A percentile compares a stretch with the other conserved stretches of the same genome.
These are phyloP conservation scores for Metaphire vulgaris DNA, from an alignment of 1,140 invertebrate species.

Conservation along the genomic window DNA sequence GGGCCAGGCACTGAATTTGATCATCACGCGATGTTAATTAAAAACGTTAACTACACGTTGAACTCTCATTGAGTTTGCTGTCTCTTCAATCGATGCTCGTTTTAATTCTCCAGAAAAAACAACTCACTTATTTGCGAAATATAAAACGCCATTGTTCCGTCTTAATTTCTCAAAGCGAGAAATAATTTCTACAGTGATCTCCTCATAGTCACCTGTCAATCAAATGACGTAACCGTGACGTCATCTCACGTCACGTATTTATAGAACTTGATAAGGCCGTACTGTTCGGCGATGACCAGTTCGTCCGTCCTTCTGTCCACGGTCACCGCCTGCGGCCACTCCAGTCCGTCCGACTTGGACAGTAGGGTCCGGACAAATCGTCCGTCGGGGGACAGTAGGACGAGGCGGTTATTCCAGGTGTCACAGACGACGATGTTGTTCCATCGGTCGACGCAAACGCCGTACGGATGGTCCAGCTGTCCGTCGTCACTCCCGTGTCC, in stretches of 20 bases:
- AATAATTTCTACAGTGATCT: no score
- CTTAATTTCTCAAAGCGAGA: no score
- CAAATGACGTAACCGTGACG: neutral
- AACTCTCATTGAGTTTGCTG: no score
- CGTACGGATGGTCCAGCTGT: slow-evolving; percentile 28
- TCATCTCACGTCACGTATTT: slow-evolving; percentile 8
- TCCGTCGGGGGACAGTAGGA: slow-evolving; percentile 34
- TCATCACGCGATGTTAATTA: no score
- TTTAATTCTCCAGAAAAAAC: no score
- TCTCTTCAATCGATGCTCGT: no score
- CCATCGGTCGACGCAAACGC: slow-evolving; percentile 17
- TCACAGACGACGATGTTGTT: slow-evolving; percentile 37
- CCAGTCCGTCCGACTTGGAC: slow-evolving; percentile 32
- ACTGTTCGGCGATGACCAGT: slow-evolving; percentile 21
- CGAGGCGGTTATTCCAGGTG: slow-evolving; percentile 36
- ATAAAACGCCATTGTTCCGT: no score
- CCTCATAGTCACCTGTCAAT: no score
- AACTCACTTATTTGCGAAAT: no score
- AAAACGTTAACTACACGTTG: no score
- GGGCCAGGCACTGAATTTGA: no score
- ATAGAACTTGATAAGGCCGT: slow-evolving; percentile 23
- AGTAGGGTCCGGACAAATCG: slow-evolving; percentile 33
- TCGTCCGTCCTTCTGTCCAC: slow-evolving; percentile 20
- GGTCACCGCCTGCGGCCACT: slow-evolving; percentile 33
- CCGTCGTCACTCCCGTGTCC: slow-evolving; percentile 14